A percentile compares a stretch with the other conserved stretches of the same genome.
Evolutionary conservation across 2,888 invertebrate species (phyloP).

Genomic region (Dione vanillae): DNA sequence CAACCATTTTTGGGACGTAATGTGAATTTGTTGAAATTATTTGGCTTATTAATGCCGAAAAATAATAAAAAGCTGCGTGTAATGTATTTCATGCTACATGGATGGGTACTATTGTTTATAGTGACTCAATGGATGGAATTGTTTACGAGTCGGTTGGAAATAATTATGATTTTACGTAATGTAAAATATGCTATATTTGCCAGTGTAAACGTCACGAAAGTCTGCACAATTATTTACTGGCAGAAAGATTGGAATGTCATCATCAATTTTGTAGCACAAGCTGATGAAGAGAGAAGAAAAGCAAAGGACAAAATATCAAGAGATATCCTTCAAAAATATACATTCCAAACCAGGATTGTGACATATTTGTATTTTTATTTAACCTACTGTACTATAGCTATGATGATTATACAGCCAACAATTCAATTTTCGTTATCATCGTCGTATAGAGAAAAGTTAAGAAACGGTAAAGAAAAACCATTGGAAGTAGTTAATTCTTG

Average conservation of each 20-base stretch:
- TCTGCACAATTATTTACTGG: slow-evolving; percentile 62
- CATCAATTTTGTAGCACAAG: slow-evolving; percentile 63
- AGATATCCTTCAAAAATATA: slow-evolving; percentile 52
- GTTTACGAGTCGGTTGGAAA: slow-evolving; percentile 64
- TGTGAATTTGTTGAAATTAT: slow-evolving; percentile 10
- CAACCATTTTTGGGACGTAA: slow-evolving; percentile 11
- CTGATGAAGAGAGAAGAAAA: slow-evolving; percentile 60
- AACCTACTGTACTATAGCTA: slow-evolving; percentile 64
- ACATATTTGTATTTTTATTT: slow-evolving; percentile 66
- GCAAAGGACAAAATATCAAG: slow-evolving; percentile 53
- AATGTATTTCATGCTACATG: neutral
- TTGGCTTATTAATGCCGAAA: slow-evolving; percentile 3
- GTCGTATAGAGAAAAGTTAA: slow-evolving; percentile 51
- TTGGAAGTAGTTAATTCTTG: slow-evolving; percentile 68
- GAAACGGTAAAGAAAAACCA: slow-evolving; percentile 56
- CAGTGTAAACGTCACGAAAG: slow-evolving; percentile 64
- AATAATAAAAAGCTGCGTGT: neutral
- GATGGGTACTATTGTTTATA: slow-evolving; percentile 59
- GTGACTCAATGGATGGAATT: slow-evolving; percentile 65
- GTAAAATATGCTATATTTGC: slow-evolving; percentile 70
- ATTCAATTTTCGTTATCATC: slow-evolving; percentile 52
- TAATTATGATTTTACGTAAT: slow-evolving; percentile 65
- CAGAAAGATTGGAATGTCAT: slow-evolving; percentile 65
- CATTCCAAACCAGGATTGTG: slow-evolving; percentile 62
- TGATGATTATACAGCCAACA: slow-evolving; percentile 63